These are phyloP conservation scores for Leptatherina wallacei DNA, from an alignment of 2,797 vertebrate species.

Conservation along the genomic window DNA sequence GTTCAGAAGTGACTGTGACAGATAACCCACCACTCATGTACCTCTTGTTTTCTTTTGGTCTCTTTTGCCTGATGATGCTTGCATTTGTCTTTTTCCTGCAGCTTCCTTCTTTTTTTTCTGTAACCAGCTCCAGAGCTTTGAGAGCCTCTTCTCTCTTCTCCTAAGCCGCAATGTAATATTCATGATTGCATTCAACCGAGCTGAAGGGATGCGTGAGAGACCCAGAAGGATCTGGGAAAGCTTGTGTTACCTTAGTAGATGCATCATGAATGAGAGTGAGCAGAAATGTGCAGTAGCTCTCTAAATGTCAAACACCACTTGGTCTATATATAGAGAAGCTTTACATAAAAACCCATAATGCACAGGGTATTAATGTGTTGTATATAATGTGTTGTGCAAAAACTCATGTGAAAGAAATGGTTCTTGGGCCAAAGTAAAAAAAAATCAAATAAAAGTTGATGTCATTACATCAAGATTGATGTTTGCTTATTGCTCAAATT, in stretches of 20 bases:
- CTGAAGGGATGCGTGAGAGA: slow-evolving; percentile 33
- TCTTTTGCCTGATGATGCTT: slow-evolving; percentile 32
- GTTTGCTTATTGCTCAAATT: background rate
- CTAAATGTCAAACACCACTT: slow-evolving; percentile 26
- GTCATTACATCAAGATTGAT: background rate
- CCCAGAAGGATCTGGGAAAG: slow-evolving; percentile 44
- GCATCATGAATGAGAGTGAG: slow-evolving; percentile 29
- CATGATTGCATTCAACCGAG: slow-evolving; percentile 48
- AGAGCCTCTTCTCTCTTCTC: slow-evolving; percentile 17
- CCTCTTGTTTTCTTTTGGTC: slow-evolving; percentile 33
- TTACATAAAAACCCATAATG: slow-evolving; percentile 23
- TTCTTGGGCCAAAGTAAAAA: background rate
- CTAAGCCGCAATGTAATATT: slow-evolving; percentile 60
- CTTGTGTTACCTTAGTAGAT: slow-evolving; percentile 47
- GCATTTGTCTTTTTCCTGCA: slow-evolving; percentile 21
- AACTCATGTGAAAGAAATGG: background rate
- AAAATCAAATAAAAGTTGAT: background rate
- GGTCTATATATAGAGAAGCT: slow-evolving; percentile 20
- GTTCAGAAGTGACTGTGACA: slow-evolving; percentile 25
- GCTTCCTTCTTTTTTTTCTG: background rate
- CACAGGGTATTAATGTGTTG: background rate
- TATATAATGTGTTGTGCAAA: background rate
- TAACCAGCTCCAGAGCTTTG: slow-evolving; percentile 7
- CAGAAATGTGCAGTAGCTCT: slow-evolving; percentile 19
- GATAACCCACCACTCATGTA: slow-evolving; percentile 21